Conservation (phyloP, 2,113 vertebrate genomes). For the Silurus asotus region DNA sequence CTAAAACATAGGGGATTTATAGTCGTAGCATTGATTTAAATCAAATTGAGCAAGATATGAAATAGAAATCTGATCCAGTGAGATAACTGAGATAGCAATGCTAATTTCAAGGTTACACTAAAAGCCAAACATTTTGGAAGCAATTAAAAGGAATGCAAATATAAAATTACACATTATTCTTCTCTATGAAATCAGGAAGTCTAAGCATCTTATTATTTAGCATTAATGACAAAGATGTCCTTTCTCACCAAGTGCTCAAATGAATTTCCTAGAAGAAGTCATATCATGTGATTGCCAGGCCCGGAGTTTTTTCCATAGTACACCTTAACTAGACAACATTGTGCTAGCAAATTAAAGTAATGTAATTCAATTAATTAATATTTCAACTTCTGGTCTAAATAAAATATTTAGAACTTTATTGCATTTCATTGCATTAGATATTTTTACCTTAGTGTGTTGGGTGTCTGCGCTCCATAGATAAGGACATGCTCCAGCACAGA, state of each 20-base stretch:
- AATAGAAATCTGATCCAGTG: not conserved
- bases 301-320: not conserved
- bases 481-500: slow-evolving; percentile 77
- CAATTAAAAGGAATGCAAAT: too few relatives aligned
- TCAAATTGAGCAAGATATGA: not conserved
- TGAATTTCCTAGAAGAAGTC: not conserved
- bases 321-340: not conserved
- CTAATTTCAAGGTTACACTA: not conserved
- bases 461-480: slow-evolving; percentile 81
- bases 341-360: not conserved
- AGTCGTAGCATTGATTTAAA: not conserved
- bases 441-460: slow-evolving; percentile 73
- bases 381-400: too few relatives aligned
- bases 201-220: not conserved
- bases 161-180: not conserved
- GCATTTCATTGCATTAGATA: not conserved
- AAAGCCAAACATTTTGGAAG: not conserved
- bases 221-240: not conserved
- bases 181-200: not conserved
- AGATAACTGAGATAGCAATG: not conserved
- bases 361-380: too few relatives aligned
- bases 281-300: not conserved
- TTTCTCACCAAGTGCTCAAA: not conserved
- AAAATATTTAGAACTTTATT: too few relatives aligned
- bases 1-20: not conserved